These are phyloP conservation scores for Paedocypris micromegethes DNA, from an alignment of 2,797 vertebrate genomes.

Conservation along the genomic window DNA sequence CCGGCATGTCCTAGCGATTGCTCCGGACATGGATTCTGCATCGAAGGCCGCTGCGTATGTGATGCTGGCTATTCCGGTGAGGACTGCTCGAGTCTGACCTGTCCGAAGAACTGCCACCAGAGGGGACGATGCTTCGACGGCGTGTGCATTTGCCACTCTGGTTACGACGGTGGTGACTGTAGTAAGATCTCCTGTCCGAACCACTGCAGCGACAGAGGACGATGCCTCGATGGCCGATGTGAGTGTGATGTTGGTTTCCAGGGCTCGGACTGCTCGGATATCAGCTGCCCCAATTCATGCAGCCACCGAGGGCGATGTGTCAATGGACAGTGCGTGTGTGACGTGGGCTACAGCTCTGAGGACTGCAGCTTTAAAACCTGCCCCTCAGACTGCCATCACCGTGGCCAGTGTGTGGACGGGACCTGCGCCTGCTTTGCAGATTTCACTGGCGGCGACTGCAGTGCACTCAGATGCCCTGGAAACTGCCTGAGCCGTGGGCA, in stretches of 20 bases:
- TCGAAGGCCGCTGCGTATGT: constrained; percentile 80
- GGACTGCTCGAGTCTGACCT: constrained; percentile 77
- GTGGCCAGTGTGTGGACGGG: constrained; percentile 72
- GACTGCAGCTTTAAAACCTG: constrained; percentile 77
- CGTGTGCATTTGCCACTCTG: constrained; percentile 76
- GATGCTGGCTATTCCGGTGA: constrained; percentile 72
- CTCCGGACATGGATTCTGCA: constrained; percentile 71
- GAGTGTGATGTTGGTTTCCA: constrained; percentile 75
- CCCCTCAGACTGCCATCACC: constrained; percentile 71
- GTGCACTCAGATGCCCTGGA: constrained; percentile 72
- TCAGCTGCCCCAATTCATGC: constrained; percentile 73
- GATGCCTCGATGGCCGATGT: constrained; percentile 77
- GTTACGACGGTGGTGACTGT: constrained; percentile 78
- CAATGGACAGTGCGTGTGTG: constrained; percentile 76
- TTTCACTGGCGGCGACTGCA: constrained; percentile 73
- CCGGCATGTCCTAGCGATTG: constrained; percentile 76
- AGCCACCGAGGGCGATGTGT: constrained; percentile 68
- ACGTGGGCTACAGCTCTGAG: constrained; percentile 69
- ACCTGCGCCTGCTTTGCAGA: constrained; percentile 71
- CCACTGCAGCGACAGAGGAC: constrained; percentile 73
- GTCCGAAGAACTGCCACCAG: constrained; percentile 76
- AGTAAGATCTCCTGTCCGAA: constrained; percentile 71
- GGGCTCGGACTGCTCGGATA: constrained; percentile 73
- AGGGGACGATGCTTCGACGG: constrained; percentile 75
- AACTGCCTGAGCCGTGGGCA: constrained; percentile 73